Conservation (phyloP, 2,797 vertebrate species). For the Rhinatrema bivittatum region DNA sequence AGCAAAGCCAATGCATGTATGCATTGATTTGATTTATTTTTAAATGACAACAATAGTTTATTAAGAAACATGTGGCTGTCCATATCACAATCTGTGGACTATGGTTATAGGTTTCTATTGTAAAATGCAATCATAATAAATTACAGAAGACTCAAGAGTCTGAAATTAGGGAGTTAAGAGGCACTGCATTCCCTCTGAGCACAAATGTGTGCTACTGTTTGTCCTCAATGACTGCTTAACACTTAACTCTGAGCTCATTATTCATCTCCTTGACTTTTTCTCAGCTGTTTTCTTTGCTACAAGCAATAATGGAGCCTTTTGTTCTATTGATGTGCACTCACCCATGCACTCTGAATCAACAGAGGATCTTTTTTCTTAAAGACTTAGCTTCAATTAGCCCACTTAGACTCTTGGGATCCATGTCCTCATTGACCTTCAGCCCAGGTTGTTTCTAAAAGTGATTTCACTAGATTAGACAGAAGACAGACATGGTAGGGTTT, state of each 20-base stretch:
- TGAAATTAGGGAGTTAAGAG: conserved; percentile 25
- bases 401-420: conserved; percentile 57
- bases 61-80: too few species aligned
- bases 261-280: conserved; percentile 25
- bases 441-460: conserved; percentile 37
- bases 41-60: too few species aligned
- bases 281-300: conserved; percentile 55
- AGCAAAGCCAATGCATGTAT: too few species aligned
- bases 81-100: too few species aligned
- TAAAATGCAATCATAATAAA: too few species aligned
- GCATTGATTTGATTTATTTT: too few species aligned
- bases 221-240: conserved; percentile 23
- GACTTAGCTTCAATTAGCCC: conserved; percentile 53
- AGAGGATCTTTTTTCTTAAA: conserved; percentile 41
- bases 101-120: too few species aligned
- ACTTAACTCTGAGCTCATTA: conserved; percentile 26
- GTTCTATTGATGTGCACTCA: conserved; percentile 47
- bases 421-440: conserved; percentile 56
- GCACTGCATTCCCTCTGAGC: conserved; percentile 19
- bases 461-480: conserved; percentile 40
- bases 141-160: too few species aligned
- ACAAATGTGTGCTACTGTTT: conserved; percentile 25
- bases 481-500: conserved; percentile 27
- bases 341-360: conserved; percentile 39
- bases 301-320: conserved; percentile 60